These are phyloP conservation scores for Micrasema longulum DNA, from an alignment of 1,140 invertebrate species.

Conservation along the genomic window DNA sequence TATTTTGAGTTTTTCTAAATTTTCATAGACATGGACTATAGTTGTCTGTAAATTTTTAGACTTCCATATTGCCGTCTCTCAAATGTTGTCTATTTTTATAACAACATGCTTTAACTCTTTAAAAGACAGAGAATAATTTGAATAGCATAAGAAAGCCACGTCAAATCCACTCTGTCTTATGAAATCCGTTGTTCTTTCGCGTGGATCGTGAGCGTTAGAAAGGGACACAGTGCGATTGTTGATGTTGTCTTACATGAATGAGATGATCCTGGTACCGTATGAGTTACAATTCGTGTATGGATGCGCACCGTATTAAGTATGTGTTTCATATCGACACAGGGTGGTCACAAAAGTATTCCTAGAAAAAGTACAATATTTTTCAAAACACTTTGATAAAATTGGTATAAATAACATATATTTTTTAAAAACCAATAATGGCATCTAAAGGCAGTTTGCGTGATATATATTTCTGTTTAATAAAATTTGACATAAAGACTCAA, in stretches of 20 bases:
- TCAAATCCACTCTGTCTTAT: too few relatives aligned
- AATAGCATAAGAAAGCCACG: too few relatives aligned
- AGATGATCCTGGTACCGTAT: conserved; percentile 49
- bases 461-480: too few relatives aligned
- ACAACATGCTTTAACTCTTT: too few relatives aligned
- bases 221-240: conserved; percentile 37
- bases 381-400: neutral
- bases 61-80: too few relatives aligned
- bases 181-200: conserved; percentile 17
- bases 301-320: conserved; percentile 33
- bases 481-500: too few relatives aligned
- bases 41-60: too few relatives aligned
- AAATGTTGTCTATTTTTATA: too few relatives aligned
- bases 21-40: too few relatives aligned
- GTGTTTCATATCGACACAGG: conserved; percentile 44
- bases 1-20: too few relatives aligned
- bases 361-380: neutral
- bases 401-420: neutral
- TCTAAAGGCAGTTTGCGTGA: too few relatives aligned
- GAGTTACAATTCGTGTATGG: conserved; percentile 49
- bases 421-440: neutral
- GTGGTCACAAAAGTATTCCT: conserved; percentile 7
- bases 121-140: too few relatives aligned
- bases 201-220: conserved; percentile 36
- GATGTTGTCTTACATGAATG: conserved; percentile 48